These are phyloP conservation scores for Aurelia aurita DNA, from an alignment of 30 jellyfish, hydroid and myxozoan species.

Conservation along the genomic window DNA sequence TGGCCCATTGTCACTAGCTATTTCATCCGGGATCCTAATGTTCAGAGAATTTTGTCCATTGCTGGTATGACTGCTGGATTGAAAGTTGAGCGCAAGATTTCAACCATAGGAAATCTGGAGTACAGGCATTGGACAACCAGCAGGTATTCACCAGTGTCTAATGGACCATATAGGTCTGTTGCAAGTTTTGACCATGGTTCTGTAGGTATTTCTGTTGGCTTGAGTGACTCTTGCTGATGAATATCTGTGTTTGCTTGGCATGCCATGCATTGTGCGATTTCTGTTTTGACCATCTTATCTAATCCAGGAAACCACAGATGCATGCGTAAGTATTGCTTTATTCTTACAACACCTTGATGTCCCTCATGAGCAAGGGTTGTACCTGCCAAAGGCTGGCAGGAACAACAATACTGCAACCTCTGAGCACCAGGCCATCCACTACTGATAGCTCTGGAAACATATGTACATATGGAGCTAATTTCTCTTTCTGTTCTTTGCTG, in stretches of 20 bases:
- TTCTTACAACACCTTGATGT: neutral
- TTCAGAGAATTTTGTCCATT: slow-evolving; percentile 5
- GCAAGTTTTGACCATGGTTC: slow-evolving; percentile 53
- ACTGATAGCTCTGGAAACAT: slow-evolving; percentile 18
- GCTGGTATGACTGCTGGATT: too few species aligned
- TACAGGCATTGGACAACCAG: slow-evolving; percentile 27
- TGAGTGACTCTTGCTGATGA: slow-evolving; percentile 40
- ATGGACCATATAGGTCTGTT: slow-evolving; percentile 37
- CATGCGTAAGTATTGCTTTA: neutral
- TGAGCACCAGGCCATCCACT: slow-evolving; percentile 22
- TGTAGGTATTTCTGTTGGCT: slow-evolving; percentile 45
- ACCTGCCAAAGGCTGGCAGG: slow-evolving; percentile 24
- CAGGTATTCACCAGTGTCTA: too few species aligned
- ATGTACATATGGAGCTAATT: slow-evolving; percentile 20
- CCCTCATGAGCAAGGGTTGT: slow-evolving; percentile 26
- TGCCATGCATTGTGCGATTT: slow-evolving; percentile 26
- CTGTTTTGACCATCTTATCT: slow-evolving; percentile 16
- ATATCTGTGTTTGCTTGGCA: slow-evolving; percentile 30
- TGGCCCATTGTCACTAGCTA: slow-evolving; percentile 6
- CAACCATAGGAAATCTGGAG: too few species aligned
- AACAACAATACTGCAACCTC: slow-evolving; percentile 28
- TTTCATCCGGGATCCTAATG: neutral
- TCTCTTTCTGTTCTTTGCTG: slow-evolving; percentile 28
- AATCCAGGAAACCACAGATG: slow-evolving; percentile 5
- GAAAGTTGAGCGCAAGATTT: slow-evolving; percentile 16